These are phyloP conservation scores for Halictus quadricinctus DNA, from an alignment of 2,888 invertebrate species.

Conservation along the genomic window DNA sequence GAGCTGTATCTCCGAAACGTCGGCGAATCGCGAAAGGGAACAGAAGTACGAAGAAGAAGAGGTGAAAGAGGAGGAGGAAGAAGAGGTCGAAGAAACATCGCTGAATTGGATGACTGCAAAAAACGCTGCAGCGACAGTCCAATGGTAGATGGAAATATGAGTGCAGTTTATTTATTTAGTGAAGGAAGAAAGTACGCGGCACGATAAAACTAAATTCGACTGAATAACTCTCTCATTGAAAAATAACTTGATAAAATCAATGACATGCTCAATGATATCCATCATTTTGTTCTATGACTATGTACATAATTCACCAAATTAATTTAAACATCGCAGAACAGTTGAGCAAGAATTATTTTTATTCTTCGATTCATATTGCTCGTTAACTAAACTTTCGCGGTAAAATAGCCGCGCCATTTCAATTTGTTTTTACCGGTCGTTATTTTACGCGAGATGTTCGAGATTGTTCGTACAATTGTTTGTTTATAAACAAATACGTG, in stretches of 20 bases:
- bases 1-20: constrained; percentile 69
- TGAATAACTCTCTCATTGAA: neutral
- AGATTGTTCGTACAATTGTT: too few species aligned
- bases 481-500: too few species aligned
- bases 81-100: constrained; percentile 61
- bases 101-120: constrained; percentile 60
- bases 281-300: too few species aligned
- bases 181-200: neutral
- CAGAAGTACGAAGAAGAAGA: constrained; percentile 47
- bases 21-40: constrained; percentile 60
- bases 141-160: constrained; percentile 45
- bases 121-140: constrained; percentile 44
- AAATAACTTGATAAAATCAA: constrained; percentile 10
- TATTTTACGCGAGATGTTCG: too few species aligned
- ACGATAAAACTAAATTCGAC: neutral
- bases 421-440: too few species aligned
- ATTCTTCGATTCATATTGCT: too few species aligned
- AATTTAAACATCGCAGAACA: too few species aligned
- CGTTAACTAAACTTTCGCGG: too few species aligned
- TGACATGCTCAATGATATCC: neutral
- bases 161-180: constrained; percentile 33
- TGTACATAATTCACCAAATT: too few species aligned
- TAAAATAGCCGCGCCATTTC: too few species aligned
- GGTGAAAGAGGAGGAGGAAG: constrained; percentile 52
- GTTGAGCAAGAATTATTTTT: too few species aligned